Evolutionary conservation across 1,140 invertebrate species (phyloP).

Genomic region (Parapsyche elsis): DNA sequence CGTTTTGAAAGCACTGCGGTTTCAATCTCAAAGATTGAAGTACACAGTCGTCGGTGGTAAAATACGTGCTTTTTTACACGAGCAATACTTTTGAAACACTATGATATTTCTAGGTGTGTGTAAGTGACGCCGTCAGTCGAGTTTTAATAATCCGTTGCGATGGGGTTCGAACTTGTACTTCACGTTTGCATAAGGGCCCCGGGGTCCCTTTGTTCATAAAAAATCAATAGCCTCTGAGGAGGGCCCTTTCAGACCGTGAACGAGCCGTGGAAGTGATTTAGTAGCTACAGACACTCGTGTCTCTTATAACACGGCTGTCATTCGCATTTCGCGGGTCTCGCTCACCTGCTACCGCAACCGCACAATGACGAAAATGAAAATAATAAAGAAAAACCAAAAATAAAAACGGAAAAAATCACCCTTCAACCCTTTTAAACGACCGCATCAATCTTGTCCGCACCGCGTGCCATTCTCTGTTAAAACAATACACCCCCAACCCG

Average conservation of each 20-base stretch:
- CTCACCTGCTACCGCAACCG: conserved; percentile 2
- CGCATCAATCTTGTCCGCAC: conserved; percentile 20
- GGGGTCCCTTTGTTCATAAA: conserved; percentile 30
- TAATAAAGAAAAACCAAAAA: background rate
- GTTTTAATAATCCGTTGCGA: conserved; percentile 30
- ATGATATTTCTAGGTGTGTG: no score
- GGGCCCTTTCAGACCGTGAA: conserved; percentile 25
- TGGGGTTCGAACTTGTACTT: conserved; percentile 27
- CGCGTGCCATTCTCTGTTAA: background rate
- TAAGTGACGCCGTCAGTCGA: background rate
- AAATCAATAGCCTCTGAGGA: conserved; percentile 40
- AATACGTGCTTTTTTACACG: no score
- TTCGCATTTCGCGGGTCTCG: conserved; percentile 23
- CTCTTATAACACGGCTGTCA: conserved; percentile 28
- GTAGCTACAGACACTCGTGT: conserved; percentile 41
- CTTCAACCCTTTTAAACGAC: conserved; percentile 22
- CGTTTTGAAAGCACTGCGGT: no score
- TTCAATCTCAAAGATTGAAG: no score
- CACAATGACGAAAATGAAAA: background rate
- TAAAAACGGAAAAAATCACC: conserved; percentile 9
- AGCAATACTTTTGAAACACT: no score
- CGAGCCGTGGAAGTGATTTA: conserved; percentile 32
- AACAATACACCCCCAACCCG: background rate
- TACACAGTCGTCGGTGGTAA: no score
- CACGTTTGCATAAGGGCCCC: conserved; percentile 37